Conservation (phyloP, 2,113 vertebrate genomes). For the Dicaeum eximium region DNA sequence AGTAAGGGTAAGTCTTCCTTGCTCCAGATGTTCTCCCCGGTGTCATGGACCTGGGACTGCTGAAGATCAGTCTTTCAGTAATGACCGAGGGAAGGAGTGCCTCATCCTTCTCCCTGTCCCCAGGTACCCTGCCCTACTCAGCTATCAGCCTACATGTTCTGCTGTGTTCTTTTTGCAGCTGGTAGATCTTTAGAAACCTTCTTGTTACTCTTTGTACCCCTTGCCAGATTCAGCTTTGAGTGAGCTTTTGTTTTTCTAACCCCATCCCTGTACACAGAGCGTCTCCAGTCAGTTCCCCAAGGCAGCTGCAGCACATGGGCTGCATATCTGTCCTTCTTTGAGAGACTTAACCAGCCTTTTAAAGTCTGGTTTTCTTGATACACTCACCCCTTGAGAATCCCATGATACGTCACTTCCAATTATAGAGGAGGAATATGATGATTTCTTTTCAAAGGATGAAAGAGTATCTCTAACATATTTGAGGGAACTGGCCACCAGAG, state of each 20-base stretch:
- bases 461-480: not conserved
- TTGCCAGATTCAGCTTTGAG: not conserved
- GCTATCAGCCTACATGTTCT: not conserved
- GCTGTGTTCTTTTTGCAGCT: not conserved
- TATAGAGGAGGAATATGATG: not conserved
- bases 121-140: not conserved
- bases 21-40: fast-evolving
- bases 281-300: not conserved
- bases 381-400: not conserved
- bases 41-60: not conserved
- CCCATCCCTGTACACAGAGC: not conserved
- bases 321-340: not conserved
- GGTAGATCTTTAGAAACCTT: not conserved
- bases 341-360: not conserved
- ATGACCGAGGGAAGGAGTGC: not conserved
- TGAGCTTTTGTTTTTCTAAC: not conserved
- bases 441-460: not conserved
- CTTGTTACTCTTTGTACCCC: not conserved
- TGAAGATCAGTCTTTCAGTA: not conserved
- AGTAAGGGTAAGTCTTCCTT: not conserved
- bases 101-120: not conserved
- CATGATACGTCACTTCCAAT: not conserved
- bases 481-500: not conserved
- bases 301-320: not conserved
- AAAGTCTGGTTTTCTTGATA: not conserved